Evolutionary conservation across 30 jellyfish, hydroid and myxozoan species (phyloP).

Genomic region (Cassiopea xamachana): DNA sequence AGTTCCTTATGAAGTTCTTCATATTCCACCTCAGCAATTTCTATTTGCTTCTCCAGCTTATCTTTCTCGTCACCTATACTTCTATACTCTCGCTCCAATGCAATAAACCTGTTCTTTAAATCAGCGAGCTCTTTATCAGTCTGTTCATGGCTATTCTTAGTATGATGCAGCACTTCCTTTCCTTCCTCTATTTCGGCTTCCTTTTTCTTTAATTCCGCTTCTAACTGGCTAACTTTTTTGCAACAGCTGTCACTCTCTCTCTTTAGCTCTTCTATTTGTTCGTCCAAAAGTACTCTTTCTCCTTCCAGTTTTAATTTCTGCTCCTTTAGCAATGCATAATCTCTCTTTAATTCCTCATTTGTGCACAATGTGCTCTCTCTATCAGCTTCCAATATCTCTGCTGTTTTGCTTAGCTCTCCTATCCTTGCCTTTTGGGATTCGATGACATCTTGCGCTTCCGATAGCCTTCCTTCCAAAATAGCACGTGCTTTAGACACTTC

Average conservation of each 20-base stretch:
- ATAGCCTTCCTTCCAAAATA: conserved; percentile 41
- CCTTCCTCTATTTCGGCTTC: conserved; percentile 5
- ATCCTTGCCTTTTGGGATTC: conserved; percentile 47
- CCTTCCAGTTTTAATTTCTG: conserved; percentile 33
- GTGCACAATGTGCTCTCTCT: not conserved
- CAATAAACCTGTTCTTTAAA: conserved; percentile 28
- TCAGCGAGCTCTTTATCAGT: conserved; percentile 9
- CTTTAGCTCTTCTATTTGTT: conserved; percentile 1
- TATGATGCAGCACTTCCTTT: conserved; percentile 8
- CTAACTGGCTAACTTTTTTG: conserved; percentile 9
- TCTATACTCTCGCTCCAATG: conserved; percentile 52
- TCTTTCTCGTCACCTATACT: conserved; percentile 41
- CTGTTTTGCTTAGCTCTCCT: conserved; percentile 21
- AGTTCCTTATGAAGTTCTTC: conserved; percentile 63
- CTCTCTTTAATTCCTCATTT: conserved; percentile 15
- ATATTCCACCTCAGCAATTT: conserved; percentile 65
- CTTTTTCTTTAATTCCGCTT: conserved; percentile 19
- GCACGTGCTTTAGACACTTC: conserved; percentile 53
- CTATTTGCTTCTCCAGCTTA: conserved; percentile 44
- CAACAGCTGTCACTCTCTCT: conserved; percentile 4
- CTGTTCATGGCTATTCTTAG: not conserved
- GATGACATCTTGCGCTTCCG: conserved; percentile 40
- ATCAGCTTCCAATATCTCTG: conserved; percentile 29
- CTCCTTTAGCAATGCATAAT: conserved; percentile 23
- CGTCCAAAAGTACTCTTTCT: conserved; percentile 1